These are phyloP conservation scores for Aplocera efformata DNA, from an alignment of 2,888 invertebrate species.

Conservation along the genomic window DNA sequence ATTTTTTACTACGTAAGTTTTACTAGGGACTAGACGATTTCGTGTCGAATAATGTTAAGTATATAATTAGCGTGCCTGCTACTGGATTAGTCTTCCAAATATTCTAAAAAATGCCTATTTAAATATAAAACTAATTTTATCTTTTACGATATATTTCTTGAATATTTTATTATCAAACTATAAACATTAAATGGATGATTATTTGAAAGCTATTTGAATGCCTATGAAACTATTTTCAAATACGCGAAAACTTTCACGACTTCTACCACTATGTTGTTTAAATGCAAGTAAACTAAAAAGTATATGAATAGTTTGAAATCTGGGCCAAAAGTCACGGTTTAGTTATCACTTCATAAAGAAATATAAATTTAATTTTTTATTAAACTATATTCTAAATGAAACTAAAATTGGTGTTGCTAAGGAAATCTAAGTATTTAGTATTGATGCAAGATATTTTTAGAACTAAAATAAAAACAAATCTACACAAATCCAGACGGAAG, in stretches of 20 bases:
- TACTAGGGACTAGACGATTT: conserved; percentile 2
- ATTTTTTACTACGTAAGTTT: conserved; percentile 17
- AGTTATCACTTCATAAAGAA: conserved; percentile 28
- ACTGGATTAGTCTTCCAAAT: too few relatives aligned
- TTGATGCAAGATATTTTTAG: not conserved
- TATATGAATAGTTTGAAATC: conserved; percentile 33
- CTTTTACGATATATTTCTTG: too few relatives aligned
- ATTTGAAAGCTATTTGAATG: too few relatives aligned
- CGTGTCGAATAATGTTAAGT: too few relatives aligned
- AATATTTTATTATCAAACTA: too few relatives aligned
- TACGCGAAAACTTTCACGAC: conserved; percentile 21
- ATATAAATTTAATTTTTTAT: too few relatives aligned
- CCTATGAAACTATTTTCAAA: conserved; percentile 12
- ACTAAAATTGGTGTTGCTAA: too few relatives aligned
- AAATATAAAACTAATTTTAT: too few relatives aligned
- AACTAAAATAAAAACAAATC: conserved; percentile 5
- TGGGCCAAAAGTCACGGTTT: conserved; percentile 46
- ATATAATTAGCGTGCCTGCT: too few relatives aligned
- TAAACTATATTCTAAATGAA: too few relatives aligned
- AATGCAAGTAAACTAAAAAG: conserved; percentile 27
- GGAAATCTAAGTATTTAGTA: not conserved
- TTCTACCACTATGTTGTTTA: conserved; percentile 21
- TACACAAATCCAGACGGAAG: conserved; percentile 7
- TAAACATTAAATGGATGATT: too few relatives aligned
- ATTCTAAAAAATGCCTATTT: too few relatives aligned